These are phyloP conservation scores for Urocyon cinereoargenteus DNA, from an alignment of 2,797 vertebrate genomes.

Conservation along the genomic window DNA sequence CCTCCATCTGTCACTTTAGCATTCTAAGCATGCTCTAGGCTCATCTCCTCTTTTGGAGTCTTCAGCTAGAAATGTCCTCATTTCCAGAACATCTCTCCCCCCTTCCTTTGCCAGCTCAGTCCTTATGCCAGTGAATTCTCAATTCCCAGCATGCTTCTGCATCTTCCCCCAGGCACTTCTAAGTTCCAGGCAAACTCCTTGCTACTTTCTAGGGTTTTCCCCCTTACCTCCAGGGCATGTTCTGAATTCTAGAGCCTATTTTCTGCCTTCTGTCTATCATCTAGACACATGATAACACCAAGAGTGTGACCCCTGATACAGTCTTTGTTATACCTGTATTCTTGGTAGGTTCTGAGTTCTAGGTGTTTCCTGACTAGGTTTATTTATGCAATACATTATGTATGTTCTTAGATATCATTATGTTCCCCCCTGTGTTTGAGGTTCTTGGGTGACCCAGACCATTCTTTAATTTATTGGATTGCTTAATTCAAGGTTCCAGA, in stretches of 20 bases:
- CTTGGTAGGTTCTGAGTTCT: not conserved
- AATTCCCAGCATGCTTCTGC: conserved; percentile 30
- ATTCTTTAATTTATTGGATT: not conserved
- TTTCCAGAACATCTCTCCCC: conserved; percentile 60
- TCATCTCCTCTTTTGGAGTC: conserved; percentile 56
- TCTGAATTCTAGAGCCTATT: conserved; percentile 35
- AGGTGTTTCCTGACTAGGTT: not conserved
- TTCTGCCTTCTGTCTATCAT: not conserved
- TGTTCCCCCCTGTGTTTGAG: not conserved
- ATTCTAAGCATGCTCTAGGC: conserved; percentile 66
- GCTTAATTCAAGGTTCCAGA: not conserved
- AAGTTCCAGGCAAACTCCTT: conserved; percentile 18
- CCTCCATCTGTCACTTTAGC: conserved; percentile 54
- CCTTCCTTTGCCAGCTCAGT: conserved; percentile 43
- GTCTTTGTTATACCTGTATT: not conserved
- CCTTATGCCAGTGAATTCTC: conserved; percentile 63
- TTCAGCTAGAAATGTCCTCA: conserved; percentile 68
- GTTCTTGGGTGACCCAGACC: not conserved
- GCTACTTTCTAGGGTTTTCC: conserved; percentile 28
- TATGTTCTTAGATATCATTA: not conserved
- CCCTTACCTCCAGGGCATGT: not conserved
- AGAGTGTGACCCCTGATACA: not conserved
- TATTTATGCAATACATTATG: not conserved
- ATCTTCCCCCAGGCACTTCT: not conserved
- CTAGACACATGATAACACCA: not conserved